Conservation (phyloP, 2,888 invertebrate species). For the Opisthograptis luteolata region DNA sequence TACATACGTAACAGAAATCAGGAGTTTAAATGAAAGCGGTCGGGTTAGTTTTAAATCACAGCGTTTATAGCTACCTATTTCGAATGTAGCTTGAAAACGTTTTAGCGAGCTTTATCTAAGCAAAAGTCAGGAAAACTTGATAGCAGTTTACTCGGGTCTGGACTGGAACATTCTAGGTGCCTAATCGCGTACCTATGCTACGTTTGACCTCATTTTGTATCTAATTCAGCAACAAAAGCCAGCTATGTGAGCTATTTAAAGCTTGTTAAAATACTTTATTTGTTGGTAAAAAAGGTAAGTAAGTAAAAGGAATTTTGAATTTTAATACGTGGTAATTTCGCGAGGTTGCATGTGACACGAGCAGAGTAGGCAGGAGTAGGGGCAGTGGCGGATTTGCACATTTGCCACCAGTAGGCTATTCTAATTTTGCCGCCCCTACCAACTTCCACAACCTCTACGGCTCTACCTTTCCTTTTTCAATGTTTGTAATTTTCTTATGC, state of each 20-base stretch:
- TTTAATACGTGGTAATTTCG: constrained; percentile 41
- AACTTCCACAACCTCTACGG: too few species aligned
- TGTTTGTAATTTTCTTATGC: too few species aligned
- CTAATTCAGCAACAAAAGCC: constrained; percentile 21
- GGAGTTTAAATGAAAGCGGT: not conserved
- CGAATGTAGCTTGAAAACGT: constrained; percentile 11
- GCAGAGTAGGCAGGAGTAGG: constrained; percentile 24
- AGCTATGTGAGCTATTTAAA: constrained; percentile 18
- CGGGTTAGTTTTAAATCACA: not conserved
- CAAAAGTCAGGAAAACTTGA: constrained; percentile 29
- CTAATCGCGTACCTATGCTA: constrained; percentile 33
- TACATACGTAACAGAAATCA: too few species aligned
- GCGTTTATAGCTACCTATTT: not conserved
- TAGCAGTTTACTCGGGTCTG: constrained; percentile 5
- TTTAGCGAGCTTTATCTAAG: constrained; percentile 26
- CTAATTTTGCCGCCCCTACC: too few species aligned
- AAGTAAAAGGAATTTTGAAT: too few species aligned
- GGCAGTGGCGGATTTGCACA: too few species aligned
- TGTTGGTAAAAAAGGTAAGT: too few species aligned
- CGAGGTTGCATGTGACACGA: constrained; percentile 46
- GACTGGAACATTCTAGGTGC: constrained; percentile 5
- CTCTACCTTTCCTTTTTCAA: too few species aligned
- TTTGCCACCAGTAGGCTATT: too few species aligned
- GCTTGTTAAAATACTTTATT: constrained; percentile 21
- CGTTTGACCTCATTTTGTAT: constrained; percentile 28